Evolutionary conservation across 37 sponge, comb jelly and placozoan species (phyloP).

Genomic region (Tethya wilhelma): DNA sequence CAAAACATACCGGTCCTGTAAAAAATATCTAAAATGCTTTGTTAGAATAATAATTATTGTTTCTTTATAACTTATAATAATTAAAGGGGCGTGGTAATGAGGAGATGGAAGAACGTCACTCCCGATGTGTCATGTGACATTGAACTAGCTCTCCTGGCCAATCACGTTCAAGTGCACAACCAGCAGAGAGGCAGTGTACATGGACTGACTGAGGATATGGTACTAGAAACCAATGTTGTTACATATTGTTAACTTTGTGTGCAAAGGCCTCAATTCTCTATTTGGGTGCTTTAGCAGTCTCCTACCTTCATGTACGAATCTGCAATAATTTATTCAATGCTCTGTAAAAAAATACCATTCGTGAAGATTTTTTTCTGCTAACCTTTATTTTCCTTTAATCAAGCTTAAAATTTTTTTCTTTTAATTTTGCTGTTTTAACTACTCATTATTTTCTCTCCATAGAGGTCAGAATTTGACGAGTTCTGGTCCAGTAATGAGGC

Average conservation of each 20-base stretch:
- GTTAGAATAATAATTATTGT: not conserved
- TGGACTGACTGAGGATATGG: too few relatives aligned
- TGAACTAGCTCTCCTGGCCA: slow-evolving; percentile 76
- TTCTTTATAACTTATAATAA: not conserved
- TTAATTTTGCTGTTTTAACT: not conserved
- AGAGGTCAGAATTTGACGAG: slow-evolving; percentile 40
- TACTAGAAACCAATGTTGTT: too few relatives aligned
- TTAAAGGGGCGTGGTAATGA: slow-evolving; percentile 56
- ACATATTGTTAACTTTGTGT: too few relatives aligned
- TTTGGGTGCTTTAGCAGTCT: too few relatives aligned
- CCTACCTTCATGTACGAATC: too few relatives aligned
- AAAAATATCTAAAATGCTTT: not conserved
- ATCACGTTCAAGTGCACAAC: slow-evolving; percentile 78
- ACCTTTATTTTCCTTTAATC: not conserved
- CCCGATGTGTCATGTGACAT: slow-evolving; percentile 53
- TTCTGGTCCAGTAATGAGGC: slow-evolving; percentile 35
- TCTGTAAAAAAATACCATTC: not conserved
- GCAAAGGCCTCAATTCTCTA: too few relatives aligned
- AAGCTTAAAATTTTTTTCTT: not conserved
- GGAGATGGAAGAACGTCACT: slow-evolving; percentile 65
- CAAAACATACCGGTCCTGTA: not conserved
- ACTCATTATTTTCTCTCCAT: not conserved
- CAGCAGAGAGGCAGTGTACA: slow-evolving; percentile 38
- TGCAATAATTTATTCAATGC: too few relatives aligned
- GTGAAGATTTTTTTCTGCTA: not conserved